phyloP scores from a whole-genome alignment of 92 coral and sea anemone species.

The Siderastrea siderea region DNA sequence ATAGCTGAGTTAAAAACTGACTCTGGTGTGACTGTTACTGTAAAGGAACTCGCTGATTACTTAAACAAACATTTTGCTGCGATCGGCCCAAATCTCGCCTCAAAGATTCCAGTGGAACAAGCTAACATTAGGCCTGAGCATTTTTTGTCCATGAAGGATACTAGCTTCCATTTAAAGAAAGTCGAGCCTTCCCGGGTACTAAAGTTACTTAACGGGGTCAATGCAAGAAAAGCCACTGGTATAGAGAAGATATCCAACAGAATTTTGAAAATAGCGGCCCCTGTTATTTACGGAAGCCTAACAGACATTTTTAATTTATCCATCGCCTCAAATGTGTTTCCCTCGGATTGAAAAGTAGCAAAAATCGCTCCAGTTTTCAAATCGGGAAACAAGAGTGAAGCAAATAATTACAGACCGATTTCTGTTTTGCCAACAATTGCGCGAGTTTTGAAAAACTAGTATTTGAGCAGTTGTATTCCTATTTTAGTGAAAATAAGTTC shows the following conservation, averaged over 20 bases:
- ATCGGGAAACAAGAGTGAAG: neutral
- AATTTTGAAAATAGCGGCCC: constrained; percentile 25
- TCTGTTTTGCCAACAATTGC: constrained; percentile 22
- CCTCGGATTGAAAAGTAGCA: neutral
- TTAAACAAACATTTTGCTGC: constrained; percentile 34
- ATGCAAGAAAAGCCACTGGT: neutral
- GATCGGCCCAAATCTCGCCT: constrained; percentile 37
- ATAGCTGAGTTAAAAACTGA: constrained; percentile 21
- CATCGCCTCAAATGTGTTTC: no score
- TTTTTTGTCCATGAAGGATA: neutral
- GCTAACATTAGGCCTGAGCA: neutral
- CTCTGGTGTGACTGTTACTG: constrained; percentile 14
- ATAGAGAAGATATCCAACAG: constrained; percentile 2
- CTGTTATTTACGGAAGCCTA: neutral
- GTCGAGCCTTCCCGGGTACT: neutral
- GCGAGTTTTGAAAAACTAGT: constrained; percentile 9
- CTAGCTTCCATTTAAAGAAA: neutral
- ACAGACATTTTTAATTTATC: no score
- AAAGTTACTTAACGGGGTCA: no score
- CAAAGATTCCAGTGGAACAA: constrained; percentile 7
- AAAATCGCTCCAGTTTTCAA: neutral
- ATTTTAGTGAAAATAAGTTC: no score
- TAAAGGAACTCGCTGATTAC: constrained; percentile 38
- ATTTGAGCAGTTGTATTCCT: neutral
- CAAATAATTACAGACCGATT: constrained; percentile 7